phyloP scores from a whole-genome alignment of 2,113 vertebrate genomes.

The Actenoides lindsayi region DNA sequence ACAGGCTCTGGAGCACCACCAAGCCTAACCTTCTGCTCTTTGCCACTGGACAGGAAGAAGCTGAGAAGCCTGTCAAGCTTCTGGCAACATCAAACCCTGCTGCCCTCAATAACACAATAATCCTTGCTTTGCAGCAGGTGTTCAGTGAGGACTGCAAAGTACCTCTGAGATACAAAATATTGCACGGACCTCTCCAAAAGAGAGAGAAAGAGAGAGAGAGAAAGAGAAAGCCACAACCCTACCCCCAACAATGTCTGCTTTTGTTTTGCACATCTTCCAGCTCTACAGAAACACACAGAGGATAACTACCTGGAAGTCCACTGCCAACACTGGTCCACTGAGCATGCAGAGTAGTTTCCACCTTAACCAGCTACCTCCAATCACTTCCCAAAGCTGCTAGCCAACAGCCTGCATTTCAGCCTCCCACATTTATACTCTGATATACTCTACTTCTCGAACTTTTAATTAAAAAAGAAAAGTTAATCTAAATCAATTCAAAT shows the following conservation, averaged over 20 bases:
- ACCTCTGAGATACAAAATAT: neutral
- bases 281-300: neutral
- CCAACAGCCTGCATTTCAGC: neutral
- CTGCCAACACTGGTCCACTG: neutral
- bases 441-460: slow-evolving; percentile 3
- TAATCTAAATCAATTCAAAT: slow-evolving; percentile 58
- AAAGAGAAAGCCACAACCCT: neutral
- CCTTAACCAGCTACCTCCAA: neutral
- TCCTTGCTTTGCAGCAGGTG: neutral
- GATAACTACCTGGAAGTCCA: neutral
- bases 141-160: neutral
- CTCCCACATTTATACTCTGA: neutral
- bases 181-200: neutral
- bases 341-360: neutral
- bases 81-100: neutral
- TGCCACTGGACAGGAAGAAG: neutral
- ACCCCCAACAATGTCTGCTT: neutral
- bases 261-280: neutral
- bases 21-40: neutral
- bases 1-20: neutral
- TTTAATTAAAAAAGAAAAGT: slow-evolving; percentile 63
- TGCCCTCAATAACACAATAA: neutral
- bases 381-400: neutral
- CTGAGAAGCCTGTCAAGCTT: neutral
- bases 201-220: neutral